Base-by-base conservation (phyloP, 1,140 invertebrate species). In the Diploscapter pachys region DNA sequence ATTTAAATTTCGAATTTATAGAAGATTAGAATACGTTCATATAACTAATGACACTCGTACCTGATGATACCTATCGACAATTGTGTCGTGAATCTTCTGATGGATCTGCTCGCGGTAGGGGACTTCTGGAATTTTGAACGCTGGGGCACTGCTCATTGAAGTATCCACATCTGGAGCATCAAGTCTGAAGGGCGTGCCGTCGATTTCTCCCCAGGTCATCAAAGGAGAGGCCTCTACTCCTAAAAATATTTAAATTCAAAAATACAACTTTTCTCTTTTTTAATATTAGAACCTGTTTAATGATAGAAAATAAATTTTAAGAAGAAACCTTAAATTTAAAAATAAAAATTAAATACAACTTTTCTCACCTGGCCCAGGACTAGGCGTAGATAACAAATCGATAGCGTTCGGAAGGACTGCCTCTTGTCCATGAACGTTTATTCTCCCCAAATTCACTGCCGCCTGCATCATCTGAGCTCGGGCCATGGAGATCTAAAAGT, bases 161-260 rank as follows among this genome's bases (percentile, higher is more conserved):
- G 85, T 68, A 3, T 88, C 87, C 0, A 86, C 88, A 71, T 88
- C 87, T 49, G 82, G 83, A 2, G 86, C 86, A 80, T 90, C 89
- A 4, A 90, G 82, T 48, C 88, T 81, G 80, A 96, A 96, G 2
- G 96, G 96, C 2, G 96, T 98, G 11, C 95, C 93, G 86, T 99
- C 95, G 64, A 99, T 96, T 86, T 96, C 91, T 80, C 96, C 96
- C 96, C 96, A 99, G 0, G 96, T 98, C 95, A 99, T 98, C 57
- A 98, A 87, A 5, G 96, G 96, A 9, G 93, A 95, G 68, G 92
- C 91, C 81, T 92, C 91, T 3, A 93, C 90, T 0, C 89, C 90
- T 80, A 86, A 62, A 59, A 31, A 8, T 48, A 31, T 50, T 48
- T 48, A 2, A 8, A 31, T 31, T 31, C 31, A 31, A 31, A 31